These are phyloP conservation scores for Batillaria attramentaria DNA, from an alignment of 1,140 invertebrate species.

Conservation along the genomic window DNA sequence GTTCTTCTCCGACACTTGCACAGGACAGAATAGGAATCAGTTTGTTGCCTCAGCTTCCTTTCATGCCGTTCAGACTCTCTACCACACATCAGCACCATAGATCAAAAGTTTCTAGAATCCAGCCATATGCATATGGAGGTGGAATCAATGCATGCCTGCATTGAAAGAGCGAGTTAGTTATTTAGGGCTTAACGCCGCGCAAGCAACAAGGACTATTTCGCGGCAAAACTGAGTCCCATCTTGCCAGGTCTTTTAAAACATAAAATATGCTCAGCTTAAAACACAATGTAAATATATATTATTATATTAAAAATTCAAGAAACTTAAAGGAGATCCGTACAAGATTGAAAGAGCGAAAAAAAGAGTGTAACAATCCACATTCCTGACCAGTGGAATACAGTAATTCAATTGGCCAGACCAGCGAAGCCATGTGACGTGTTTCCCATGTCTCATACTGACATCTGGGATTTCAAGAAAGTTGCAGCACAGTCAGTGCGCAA, in stretches of 20 bases:
- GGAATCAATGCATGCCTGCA: slow-evolving; percentile 32
- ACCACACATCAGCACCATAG: neutral
- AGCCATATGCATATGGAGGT: slow-evolving; percentile 20
- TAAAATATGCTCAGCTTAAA: too few relatives aligned
- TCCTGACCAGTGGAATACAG: slow-evolving; percentile 21
- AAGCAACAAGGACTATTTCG: too few relatives aligned
- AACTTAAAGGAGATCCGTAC: too few relatives aligned
- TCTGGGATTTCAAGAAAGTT: too few relatives aligned
- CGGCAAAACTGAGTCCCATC: too few relatives aligned
- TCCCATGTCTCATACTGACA: too few relatives aligned
- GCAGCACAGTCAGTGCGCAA: neutral
- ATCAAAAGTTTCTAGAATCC: too few relatives aligned
- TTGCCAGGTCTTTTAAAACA: too few relatives aligned
- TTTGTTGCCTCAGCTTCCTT: slow-evolving; percentile 17
- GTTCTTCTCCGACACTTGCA: slow-evolving; percentile 10
- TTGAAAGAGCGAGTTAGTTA: slow-evolving; percentile 36
- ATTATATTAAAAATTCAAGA: too few relatives aligned
- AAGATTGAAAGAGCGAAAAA: too few relatives aligned
- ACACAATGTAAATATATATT: too few relatives aligned
- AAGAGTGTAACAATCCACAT: slow-evolving; percentile 18
- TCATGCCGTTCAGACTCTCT: neutral
- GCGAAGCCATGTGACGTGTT: neutral
- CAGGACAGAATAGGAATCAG: neutral
- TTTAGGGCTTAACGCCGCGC: too few relatives aligned
- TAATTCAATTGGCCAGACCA: neutral